These are phyloP conservation scores for Nymphalis polychloros DNA, from an alignment of 2,888 invertebrate species.

Conservation along the genomic window DNA sequence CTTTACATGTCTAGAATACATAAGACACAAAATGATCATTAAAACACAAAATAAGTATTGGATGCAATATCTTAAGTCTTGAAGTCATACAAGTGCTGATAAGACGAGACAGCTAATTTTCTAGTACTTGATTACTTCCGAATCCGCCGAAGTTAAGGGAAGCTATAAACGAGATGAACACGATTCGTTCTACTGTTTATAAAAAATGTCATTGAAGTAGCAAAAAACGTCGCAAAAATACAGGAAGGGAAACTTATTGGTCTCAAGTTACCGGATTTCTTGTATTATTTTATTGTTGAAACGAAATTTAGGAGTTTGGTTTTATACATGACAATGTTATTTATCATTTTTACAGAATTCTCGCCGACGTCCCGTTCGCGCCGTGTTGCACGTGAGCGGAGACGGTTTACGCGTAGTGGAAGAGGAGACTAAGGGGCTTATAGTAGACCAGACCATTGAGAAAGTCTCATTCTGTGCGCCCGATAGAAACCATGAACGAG, in stretches of 20 bases:
- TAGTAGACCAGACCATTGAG: conserved; percentile 99
- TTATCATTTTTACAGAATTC: conserved; percentile 85
- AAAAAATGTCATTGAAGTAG: background rate
- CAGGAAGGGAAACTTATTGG: conserved; percentile 5
- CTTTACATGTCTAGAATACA: no score
- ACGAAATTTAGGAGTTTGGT: background rate
- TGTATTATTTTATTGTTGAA: conserved; percentile 1
- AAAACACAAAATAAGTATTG: background rate
- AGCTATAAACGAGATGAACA: background rate
- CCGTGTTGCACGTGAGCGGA: conserved; percentile 93
- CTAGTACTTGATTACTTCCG: conserved; percentile 14
- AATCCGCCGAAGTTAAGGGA: conserved; percentile 16
- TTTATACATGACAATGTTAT: background rate
- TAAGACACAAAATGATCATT: no score
- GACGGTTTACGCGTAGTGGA: conserved; percentile 99
- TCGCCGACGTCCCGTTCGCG: conserved; percentile 92
- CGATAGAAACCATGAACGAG: conserved; percentile 97
- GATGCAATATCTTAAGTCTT: conserved; percentile 18
- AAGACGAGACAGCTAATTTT: conserved; percentile 12
- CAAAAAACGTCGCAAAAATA: background rate
- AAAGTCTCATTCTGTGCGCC: conserved; percentile 99
- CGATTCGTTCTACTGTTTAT: background rate
- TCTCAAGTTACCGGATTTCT: no score
- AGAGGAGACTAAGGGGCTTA: conserved; percentile 98
- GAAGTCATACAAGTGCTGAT: conserved; percentile 32